These are phyloP conservation scores for Autographa pulchrina DNA, from an alignment of 2,888 invertebrate species.

Conservation along the genomic window DNA sequence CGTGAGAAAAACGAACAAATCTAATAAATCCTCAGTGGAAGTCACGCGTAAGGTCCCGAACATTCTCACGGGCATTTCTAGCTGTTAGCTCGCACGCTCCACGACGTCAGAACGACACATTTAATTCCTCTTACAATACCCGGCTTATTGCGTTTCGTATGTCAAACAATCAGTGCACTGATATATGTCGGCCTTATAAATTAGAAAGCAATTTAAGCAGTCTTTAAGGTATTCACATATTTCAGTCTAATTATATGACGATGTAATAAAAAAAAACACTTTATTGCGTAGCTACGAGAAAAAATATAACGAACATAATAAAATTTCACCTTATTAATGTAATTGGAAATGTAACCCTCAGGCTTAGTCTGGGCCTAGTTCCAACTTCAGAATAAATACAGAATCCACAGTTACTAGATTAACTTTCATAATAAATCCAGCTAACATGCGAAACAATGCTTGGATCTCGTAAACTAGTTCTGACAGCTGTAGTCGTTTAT, in stretches of 20 bases:
- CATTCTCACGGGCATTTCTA: slow-evolving; percentile 38
- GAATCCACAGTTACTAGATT: background rate
- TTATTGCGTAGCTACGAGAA: no score
- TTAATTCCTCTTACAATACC: slow-evolving; percentile 12
- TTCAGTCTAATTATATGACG: no score
- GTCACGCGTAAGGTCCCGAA: slow-evolving; percentile 34
- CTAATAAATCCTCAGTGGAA: slow-evolving; percentile 60
- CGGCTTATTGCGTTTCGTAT: background rate
- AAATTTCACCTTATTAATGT: background rate
- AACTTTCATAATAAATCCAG: background rate
- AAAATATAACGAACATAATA: background rate
- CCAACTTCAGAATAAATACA: background rate
- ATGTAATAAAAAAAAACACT: no score
- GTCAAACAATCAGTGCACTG: background rate
- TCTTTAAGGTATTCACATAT: no score
- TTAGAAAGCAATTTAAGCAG: no score
- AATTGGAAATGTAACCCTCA: background rate
- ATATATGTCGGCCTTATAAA: background rate
- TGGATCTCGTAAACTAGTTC: background rate
- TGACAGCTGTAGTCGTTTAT: slow-evolving; percentile 18
- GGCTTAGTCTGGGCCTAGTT: background rate
- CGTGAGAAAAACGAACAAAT: slow-evolving; percentile 52
- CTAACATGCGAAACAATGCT: background rate
- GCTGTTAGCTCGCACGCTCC: slow-evolving; percentile 18
- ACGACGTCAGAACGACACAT: slow-evolving; percentile 23